Percentiles rank a stretch among this genome's conserved stretches.
phyloP scores from a whole-genome alignment of 2,113 vertebrate species.

The Chrysemys picta region DNA sequence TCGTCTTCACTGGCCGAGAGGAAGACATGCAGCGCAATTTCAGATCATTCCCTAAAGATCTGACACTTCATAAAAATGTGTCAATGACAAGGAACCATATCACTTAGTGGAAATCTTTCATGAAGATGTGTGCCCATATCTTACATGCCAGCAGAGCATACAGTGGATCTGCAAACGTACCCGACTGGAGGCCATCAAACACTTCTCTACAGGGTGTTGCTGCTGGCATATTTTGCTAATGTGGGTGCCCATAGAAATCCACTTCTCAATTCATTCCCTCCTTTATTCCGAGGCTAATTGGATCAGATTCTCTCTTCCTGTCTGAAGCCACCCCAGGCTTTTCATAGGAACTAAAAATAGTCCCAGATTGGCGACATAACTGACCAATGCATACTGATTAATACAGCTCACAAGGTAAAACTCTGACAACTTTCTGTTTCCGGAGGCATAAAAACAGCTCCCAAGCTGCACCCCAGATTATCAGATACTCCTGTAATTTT shows the following conservation, averaged over 20 bases:
- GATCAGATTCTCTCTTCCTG: neutral
- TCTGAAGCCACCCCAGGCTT: neutral
- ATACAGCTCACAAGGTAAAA: no score
- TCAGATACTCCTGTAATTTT: no score
- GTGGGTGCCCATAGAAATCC: neutral
- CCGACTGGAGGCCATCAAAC: neutral
- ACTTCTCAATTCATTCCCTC: conserved; percentile 16
- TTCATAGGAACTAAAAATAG: neutral
- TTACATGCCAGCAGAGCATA: neutral
- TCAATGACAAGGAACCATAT: no score
- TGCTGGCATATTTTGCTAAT: neutral
- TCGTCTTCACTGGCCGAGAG: no score
- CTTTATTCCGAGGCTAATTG: neutral
- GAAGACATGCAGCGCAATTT: no score
- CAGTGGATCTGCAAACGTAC: neutral
- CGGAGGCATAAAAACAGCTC: no score
- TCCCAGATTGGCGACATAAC: neutral
- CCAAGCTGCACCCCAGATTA: no score
- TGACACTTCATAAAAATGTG: no score
- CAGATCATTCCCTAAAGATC: no score
- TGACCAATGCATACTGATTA: no score
- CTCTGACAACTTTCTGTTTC: no score
- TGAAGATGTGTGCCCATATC: neutral
- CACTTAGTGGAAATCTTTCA: no score
- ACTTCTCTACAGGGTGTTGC: neutral